Percentiles rank a stretch among this genome's conserved stretches.
phyloP scores from a whole-genome alignment of 1,140 invertebrate genomes.

The Planococcus citri region DNA sequence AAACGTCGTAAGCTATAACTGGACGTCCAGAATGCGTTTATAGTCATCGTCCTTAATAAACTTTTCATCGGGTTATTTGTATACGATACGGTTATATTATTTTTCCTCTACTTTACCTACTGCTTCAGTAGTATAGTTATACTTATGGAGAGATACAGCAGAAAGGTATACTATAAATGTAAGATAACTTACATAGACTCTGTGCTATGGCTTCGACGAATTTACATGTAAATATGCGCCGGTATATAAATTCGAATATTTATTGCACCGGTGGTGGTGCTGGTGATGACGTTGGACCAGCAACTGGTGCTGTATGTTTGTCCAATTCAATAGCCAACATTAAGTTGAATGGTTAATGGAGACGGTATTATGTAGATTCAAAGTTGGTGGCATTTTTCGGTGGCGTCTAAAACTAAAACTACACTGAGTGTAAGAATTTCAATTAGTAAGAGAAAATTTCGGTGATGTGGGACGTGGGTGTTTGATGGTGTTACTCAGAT shows the following conservation, averaged over 20 bases:
- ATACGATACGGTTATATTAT: background rate
- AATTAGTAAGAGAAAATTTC: background rate
- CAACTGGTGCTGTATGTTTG: too few relatives aligned
- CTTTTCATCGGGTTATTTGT: constrained; percentile 20
- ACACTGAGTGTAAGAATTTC: background rate
- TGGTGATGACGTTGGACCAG: too few relatives aligned
- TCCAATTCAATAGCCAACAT: too few relatives aligned
- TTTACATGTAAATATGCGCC: constrained; percentile 13
- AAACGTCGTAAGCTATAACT: background rate
- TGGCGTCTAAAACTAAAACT: too few relatives aligned
- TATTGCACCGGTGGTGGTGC: background rate
- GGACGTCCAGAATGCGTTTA: background rate
- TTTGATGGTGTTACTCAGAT: background rate
- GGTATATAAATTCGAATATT: constrained; percentile 9
- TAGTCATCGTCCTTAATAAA: constrained; percentile 11
- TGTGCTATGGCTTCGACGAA: background rate
- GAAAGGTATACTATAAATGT: background rate
- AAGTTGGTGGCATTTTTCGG: constrained; percentile 5
- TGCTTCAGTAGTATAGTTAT: too few relatives aligned
- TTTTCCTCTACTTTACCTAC: background rate
- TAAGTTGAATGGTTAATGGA: too few relatives aligned
- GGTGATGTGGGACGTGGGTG: background rate
- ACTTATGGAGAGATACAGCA: too few relatives aligned
- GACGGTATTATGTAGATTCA: background rate
- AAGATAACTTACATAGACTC: background rate